phyloP scores from a whole-genome alignment of 2,888 invertebrate species.

The Dioctria linearis region DNA sequence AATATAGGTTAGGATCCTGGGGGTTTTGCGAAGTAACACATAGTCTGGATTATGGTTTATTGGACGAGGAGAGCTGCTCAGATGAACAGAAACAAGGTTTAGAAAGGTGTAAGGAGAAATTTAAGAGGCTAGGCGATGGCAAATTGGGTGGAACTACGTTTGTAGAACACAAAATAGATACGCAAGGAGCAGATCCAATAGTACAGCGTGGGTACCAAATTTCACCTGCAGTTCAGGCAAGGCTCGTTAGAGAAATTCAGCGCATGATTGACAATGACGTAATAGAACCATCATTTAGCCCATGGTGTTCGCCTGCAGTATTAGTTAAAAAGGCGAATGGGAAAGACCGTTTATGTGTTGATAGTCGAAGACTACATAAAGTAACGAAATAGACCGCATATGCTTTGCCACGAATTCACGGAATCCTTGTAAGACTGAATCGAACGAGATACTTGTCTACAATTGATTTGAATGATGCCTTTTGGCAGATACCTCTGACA shows the following conservation, averaged over 20 bases:
- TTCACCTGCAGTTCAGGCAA: not conserved
- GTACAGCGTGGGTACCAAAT: slow-evolving; percentile 8
- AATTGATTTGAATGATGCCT: not conserved
- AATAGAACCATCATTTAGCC: not conserved
- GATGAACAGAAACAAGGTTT: too few relatives aligned
- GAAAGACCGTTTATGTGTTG: too few relatives aligned
- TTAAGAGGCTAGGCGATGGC: too few relatives aligned
- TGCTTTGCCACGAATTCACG: not conserved
- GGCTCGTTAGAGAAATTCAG: not conserved
- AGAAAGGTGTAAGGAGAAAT: too few relatives aligned
- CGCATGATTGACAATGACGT: not conserved
- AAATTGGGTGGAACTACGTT: too few relatives aligned
- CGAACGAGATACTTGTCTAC: not conserved
- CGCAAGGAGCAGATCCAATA: not conserved
- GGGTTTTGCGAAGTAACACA: too few relatives aligned
- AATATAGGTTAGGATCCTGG: too few relatives aligned
- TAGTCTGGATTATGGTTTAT: too few relatives aligned
- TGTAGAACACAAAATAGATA: not conserved
- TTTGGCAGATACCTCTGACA: too few relatives aligned
- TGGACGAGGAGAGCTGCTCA: too few relatives aligned
- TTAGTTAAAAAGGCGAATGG: too few relatives aligned
- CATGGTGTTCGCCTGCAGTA: not conserved
- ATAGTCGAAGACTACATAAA: not conserved
- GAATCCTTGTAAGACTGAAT: not conserved
- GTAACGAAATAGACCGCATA: not conserved